Base-by-base conservation (phyloP, 2,888 invertebrate genomes). In the Gymnosoma rotundatum region DNA sequence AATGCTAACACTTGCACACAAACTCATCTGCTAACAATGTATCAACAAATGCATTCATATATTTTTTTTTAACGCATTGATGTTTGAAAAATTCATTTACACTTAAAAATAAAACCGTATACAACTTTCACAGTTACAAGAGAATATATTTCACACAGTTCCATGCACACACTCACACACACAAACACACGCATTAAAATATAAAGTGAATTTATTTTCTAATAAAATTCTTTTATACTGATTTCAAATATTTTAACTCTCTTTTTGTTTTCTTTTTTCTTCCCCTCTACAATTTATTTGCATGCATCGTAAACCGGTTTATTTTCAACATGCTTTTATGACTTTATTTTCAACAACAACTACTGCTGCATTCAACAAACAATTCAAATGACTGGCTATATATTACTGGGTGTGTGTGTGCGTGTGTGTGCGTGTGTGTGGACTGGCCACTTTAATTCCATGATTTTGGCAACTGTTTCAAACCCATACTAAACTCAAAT, bases 341-440 rank as follows among this genome's bases (percentile, higher is more conserved):
- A 67, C 72, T 79, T 50, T 56, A 79, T 72, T 58, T 42, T 14
- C 52, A 73, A 80, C 74, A 73, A 80, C 74, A 56, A 21, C n/a
- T 14, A 66, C 48, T 32, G 12, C 36, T n/a, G 8, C 52, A 16
- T 9, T 63, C n/a, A 32, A 32, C 54, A 42, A 74, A 60, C 48
- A 50, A 61, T 12, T 32, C 50, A 36, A 58, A 48, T 64, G 36
- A 10, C 1, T 64, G 12, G 2, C 9, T 48, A 9, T 10, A 9
- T 52, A n/a, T 18, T 9, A 12, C n/a, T 10, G 36, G 14, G 36
- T 38, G 2, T 61, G n/a, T 42, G 54, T 63, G 63, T 42, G 54
- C n/a, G 36, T 69, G 69, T 54, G 52, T n/a, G 14, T 58, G 58
- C 0, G 32, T n/a, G 14, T 32, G 36, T 36, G 12, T 58, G 32